phyloP scores from a whole-genome alignment of 2,113 vertebrate species.

The Hystrix brachyura region DNA sequence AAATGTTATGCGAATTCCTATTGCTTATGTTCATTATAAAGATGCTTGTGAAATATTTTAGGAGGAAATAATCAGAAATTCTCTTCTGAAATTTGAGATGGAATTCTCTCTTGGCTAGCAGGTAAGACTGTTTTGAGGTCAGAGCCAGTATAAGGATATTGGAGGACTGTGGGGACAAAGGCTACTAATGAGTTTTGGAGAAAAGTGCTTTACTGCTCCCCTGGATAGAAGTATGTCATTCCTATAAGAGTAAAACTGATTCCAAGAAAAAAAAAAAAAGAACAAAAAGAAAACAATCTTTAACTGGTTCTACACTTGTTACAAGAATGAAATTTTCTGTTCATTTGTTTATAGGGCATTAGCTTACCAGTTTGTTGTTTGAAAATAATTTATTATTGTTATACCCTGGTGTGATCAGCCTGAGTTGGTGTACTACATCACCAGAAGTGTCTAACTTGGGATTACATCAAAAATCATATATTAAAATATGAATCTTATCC shows the following conservation, averaged over 20 bases:
- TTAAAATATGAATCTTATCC: neutral
- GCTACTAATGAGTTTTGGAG: neutral
- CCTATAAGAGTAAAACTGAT: neutral
- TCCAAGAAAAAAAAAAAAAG: neutral
- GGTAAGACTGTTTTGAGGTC: neutral
- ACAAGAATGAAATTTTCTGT: neutral
- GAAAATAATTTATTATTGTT: neutral
- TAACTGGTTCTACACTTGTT: neutral
- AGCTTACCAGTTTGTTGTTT: neutral
- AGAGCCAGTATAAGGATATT: slow-evolving; percentile 2
- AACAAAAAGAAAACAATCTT: neutral
- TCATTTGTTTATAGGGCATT: neutral
- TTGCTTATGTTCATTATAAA: slow-evolving; percentile 25
- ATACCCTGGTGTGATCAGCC: neutral
- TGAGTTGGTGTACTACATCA: neutral
- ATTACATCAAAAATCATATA: neutral
- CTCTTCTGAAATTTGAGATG: neutral
- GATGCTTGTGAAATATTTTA: slow-evolving; percentile 15
- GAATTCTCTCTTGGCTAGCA: neutral
- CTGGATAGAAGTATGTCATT: neutral
- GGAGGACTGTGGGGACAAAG: neutral
- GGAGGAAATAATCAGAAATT: neutral
- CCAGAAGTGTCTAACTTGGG: neutral
- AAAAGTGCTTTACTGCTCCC: neutral
- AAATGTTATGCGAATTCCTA: slow-evolving; percentile 21